Percentiles rank a stretch among this genome's conserved stretches.
phyloP scores from a whole-genome alignment of 2,888 invertebrate species.

The Hemithea aestivaria region DNA sequence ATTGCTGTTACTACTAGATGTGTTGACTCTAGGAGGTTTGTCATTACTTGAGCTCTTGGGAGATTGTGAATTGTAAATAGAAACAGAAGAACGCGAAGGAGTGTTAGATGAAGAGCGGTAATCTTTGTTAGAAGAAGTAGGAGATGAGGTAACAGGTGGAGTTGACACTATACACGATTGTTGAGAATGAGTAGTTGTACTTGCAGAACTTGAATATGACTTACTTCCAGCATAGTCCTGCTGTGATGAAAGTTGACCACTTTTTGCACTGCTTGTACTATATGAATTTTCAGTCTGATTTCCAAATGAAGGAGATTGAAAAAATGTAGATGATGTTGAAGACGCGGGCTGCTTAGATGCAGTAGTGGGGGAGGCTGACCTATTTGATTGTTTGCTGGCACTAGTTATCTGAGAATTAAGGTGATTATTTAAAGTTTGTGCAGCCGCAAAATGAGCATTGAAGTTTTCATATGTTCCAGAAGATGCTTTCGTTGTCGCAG shows the following conservation, averaged over 20 bases:
- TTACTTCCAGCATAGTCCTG: slow-evolving; percentile 80
- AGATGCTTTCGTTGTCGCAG: slow-evolving; percentile 79
- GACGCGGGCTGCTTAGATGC: slow-evolving; percentile 75
- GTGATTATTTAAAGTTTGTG: slow-evolving; percentile 82
- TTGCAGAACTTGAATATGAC: slow-evolving; percentile 80
- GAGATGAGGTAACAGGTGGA: slow-evolving; percentile 74
- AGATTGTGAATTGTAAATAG: slow-evolving; percentile 65
- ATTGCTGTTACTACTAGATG: slow-evolving; percentile 58
- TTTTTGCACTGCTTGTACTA: slow-evolving; percentile 76
- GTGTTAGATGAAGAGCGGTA: slow-evolving; percentile 80
- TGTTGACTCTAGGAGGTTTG: slow-evolving; percentile 53
- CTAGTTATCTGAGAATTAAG: slow-evolving; percentile 82
- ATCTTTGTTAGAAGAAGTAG: slow-evolving; percentile 79
- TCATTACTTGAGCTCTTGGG: slow-evolving; percentile 60
- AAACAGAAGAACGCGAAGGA: slow-evolving; percentile 65
- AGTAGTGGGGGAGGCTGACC: slow-evolving; percentile 77
- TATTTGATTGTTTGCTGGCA: slow-evolving; percentile 76
- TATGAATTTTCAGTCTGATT: slow-evolving; percentile 79
- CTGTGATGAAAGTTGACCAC: slow-evolving; percentile 74
- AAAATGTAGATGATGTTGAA: slow-evolving; percentile 79
- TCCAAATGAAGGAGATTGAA: slow-evolving; percentile 81
- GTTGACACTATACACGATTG: slow-evolving; percentile 87
- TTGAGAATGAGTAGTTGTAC: slow-evolving; percentile 80
- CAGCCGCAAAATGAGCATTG: slow-evolving; percentile 84
- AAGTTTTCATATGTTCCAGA: slow-evolving; percentile 83